A percentile compares a stretch with the other conserved stretches of the same genome.
phyloP scores from a whole-genome alignment of 2,113 vertebrate species.

The Oncorhynchus keta region DNA sequence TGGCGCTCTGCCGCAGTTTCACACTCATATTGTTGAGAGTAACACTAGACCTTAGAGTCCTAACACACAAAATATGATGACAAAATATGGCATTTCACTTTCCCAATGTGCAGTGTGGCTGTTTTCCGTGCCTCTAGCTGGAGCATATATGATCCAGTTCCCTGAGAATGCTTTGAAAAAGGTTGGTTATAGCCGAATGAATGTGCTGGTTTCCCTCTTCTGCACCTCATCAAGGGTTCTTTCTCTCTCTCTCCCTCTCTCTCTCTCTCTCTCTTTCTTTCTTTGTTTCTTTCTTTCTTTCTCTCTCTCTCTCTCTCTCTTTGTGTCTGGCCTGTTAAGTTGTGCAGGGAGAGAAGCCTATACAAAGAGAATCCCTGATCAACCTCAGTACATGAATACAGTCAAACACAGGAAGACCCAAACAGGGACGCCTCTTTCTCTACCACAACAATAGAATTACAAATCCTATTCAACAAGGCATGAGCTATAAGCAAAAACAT shows the following conservation, averaged over 20 bases:
- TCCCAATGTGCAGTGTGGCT: slow-evolving; percentile 28
- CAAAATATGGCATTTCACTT: slow-evolving; percentile 49
- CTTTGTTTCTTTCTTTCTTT: neutral
- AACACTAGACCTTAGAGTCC: slow-evolving; percentile 42
- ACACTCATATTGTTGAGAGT: slow-evolving; percentile 56
- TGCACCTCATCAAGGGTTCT: slow-evolving; percentile 60
- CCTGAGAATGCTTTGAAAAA: slow-evolving; percentile 71
- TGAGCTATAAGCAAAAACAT: slow-evolving; percentile 5
- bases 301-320: slow-evolving; percentile 25
- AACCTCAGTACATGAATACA: slow-evolving; percentile 60
- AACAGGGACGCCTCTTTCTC: slow-evolving; percentile 43
- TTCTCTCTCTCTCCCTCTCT: neutral
- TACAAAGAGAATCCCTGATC: slow-evolving; percentile 74
- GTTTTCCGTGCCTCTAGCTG: slow-evolving; percentile 40
- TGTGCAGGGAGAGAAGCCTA: slow-evolving; percentile 47
- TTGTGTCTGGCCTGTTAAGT: slow-evolving; percentile 55
- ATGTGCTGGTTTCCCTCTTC: slow-evolving; percentile 63
- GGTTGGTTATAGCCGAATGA: slow-evolving; percentile 63
- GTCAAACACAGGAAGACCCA: slow-evolving; percentile 54
- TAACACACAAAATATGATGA: slow-evolving; percentile 55
- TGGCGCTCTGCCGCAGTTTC: slow-evolving; percentile 53
- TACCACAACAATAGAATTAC: slow-evolving; percentile 38
- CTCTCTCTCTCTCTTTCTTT: neutral
- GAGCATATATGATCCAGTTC: slow-evolving; percentile 47
- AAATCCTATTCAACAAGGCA: slow-evolving; percentile 36